Evolutionary conservation across 2,113 vertebrate species (phyloP).

Genomic region (Labrus mixtus): DNA sequence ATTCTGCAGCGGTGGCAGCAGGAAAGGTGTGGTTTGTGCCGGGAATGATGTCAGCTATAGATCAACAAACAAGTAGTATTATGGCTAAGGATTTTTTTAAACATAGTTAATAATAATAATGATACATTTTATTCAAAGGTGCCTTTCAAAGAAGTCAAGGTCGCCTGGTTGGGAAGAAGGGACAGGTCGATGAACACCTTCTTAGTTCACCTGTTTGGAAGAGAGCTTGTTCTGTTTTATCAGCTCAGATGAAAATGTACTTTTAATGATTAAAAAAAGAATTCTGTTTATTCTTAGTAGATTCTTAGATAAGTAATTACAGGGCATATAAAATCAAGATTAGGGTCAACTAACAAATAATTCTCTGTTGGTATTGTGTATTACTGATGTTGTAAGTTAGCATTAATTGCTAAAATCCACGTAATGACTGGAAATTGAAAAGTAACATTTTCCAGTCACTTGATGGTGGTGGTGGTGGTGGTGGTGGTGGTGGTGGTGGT

Average conservation of each 20-base stretch:
- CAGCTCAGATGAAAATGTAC: too few species aligned
- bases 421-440: neutral
- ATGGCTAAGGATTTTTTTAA: constrained; percentile 79
- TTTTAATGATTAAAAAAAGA: too few species aligned
- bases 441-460: neutral
- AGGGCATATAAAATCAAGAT: neutral
- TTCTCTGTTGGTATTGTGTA: neutral
- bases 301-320: too few species aligned
- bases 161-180: constrained; percentile 26
- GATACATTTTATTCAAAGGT: too few species aligned
- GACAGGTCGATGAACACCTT: constrained; percentile 73
- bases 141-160: too few species aligned
- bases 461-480: neutral
- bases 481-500: constrained; percentile 1
- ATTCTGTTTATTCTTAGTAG: too few species aligned
- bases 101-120: constrained; percentile 24
- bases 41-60: constrained; percentile 77
- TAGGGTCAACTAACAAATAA: constrained; percentile 8
- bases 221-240: neutral
- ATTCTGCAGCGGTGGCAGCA: constrained; percentile 65
- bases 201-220: constrained; percentile 50
- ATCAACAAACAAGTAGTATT: constrained; percentile 72
- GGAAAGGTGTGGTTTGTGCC: constrained; percentile 65
- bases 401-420: neutral
- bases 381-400: neutral